These are phyloP conservation scores for Strigamia maritima DNA, from an alignment of 2,888 invertebrate species.

Conservation along the genomic window DNA sequence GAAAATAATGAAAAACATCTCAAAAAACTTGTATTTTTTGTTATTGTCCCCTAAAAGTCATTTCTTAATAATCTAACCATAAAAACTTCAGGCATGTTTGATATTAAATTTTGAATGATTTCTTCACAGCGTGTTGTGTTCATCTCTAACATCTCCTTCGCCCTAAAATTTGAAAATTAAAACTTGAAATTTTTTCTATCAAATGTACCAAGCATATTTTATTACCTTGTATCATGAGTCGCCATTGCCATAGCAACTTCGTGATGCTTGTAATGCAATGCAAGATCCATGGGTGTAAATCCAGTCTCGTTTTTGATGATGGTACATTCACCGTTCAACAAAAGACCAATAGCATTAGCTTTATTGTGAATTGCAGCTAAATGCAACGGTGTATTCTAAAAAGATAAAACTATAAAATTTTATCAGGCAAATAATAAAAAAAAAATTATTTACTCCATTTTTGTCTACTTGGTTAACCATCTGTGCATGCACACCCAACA, in stretches of 20 bases:
- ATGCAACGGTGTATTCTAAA: constrained; percentile 79
- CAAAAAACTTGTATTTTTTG: too few species aligned
- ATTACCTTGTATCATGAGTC: constrained; percentile 55
- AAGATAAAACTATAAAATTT: constrained; percentile 43
- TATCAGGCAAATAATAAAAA: background rate
- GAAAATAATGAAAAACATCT: background rate
- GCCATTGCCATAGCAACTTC: constrained; percentile 83
- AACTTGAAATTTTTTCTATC: background rate
- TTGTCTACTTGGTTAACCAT: constrained; percentile 78
- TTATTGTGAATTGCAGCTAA: constrained; percentile 80
- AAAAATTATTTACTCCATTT: constrained; percentile 66
- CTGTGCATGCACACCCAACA: constrained; percentile 81
- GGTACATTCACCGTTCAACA: constrained; percentile 72
- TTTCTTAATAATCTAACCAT: background rate
- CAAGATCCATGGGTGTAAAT: constrained; percentile 84
- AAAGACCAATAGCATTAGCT: constrained; percentile 69
- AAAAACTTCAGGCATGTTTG: constrained; percentile 40
- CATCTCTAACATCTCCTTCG: constrained; percentile 39
- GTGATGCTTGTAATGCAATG: constrained; percentile 79
- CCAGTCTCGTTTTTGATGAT: constrained; percentile 70
- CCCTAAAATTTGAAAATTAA: constrained; percentile 7
- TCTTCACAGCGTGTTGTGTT: constrained; percentile 22
- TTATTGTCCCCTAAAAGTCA: too few species aligned
- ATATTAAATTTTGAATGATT: constrained; percentile 37
- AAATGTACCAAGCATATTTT: background rate